phyloP scores from a whole-genome alignment of 2,113 vertebrate genomes.

The Lagenorhynchus albirostris region DNA sequence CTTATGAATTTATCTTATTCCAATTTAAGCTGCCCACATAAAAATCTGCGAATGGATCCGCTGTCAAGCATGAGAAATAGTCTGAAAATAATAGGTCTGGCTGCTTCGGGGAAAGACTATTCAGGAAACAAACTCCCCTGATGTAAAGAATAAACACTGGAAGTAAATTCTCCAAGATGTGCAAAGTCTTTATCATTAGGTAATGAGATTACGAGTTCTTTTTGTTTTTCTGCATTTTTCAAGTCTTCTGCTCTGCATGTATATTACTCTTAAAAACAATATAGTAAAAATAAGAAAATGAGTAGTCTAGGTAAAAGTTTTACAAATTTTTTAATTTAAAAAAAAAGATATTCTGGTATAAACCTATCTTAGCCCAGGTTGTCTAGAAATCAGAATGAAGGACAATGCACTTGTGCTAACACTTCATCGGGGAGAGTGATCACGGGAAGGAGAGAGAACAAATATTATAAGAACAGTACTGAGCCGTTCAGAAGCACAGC shows the following conservation, averaged over 20 bases:
- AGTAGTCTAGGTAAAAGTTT: background rate
- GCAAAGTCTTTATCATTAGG: background rate
- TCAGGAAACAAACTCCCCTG: background rate
- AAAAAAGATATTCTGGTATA: background rate
- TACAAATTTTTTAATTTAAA: background rate
- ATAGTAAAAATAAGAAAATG: background rate
- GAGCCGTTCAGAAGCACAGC: background rate
- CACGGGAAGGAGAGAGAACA: too few relatives aligned
- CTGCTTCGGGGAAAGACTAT: background rate
- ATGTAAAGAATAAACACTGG: background rate
- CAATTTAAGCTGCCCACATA: background rate
- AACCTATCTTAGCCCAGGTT: background rate
- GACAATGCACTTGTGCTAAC: background rate
- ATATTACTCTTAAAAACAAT: background rate
- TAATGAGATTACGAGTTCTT: background rate
- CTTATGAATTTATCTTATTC: background rate
- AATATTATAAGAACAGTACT: background rate
- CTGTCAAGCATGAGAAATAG: background rate
- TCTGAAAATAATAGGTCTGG: background rate
- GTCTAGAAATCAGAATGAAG: background rate
- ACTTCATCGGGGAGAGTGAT: background rate
- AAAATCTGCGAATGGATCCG: background rate
- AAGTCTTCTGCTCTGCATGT: background rate
- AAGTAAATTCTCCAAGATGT: background rate
- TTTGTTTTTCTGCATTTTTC: background rate